phyloP scores from a whole-genome alignment of 2,113 vertebrate genomes.

The Telmatochromis bifrenatus region DNA sequence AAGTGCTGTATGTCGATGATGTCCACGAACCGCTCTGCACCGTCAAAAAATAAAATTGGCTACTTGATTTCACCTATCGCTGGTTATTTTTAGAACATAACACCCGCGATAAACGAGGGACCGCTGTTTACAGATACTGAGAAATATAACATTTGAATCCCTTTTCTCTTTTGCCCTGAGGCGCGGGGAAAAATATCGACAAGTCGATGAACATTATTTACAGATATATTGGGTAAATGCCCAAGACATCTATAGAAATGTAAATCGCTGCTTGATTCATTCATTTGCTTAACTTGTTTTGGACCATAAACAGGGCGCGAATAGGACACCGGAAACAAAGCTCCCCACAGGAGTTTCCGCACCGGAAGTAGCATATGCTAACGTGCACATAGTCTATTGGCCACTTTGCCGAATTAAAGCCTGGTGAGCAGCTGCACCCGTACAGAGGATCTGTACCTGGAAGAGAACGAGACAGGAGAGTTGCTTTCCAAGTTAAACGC shows the following conservation, averaged over 20 bases:
- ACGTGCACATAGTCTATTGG: background rate
- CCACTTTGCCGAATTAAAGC: background rate
- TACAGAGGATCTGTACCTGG: background rate
- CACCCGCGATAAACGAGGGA: background rate
- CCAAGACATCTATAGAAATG: rapidly evolving
- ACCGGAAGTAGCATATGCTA: background rate
- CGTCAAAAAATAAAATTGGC: background rate
- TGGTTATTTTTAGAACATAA: rapidly evolving
- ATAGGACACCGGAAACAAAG: background rate
- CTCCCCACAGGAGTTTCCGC: background rate
- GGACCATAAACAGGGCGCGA: rapidly evolving
- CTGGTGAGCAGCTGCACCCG: background rate
- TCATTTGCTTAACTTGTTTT: background rate
- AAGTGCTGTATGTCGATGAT: rapidly evolving
- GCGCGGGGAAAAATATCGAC: rapidly evolving
- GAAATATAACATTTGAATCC: background rate
- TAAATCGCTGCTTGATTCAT: rapidly evolving
- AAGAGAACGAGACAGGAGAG: background rate
- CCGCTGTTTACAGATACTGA: rapidly evolving
- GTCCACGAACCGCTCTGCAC: rapidly evolving
- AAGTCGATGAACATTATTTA: background rate
- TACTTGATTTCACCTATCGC: background rate
- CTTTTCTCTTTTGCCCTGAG: background rate
- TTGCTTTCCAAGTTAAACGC: background rate
- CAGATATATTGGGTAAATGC: background rate